phyloP scores from a whole-genome alignment of 2,113 vertebrate genomes.

The Gnathonemus longibarbis region DNA sequence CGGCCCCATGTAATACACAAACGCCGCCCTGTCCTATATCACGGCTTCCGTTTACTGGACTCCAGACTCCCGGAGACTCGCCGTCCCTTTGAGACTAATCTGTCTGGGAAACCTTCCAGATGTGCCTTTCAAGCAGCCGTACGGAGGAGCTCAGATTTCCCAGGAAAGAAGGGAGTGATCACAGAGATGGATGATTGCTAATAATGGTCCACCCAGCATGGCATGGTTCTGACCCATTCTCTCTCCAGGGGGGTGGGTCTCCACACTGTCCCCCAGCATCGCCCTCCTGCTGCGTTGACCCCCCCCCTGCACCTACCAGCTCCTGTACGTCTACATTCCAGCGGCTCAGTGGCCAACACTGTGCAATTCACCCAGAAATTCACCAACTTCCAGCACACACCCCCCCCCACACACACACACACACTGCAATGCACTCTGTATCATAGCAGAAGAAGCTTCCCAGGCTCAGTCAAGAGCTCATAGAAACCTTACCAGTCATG shows the following conservation, averaged over 20 bases:
- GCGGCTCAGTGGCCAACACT: neutral
- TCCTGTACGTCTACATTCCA: neutral
- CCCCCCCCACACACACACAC: too few relatives aligned
- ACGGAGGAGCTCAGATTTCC: neutral
- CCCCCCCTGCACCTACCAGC: neutral
- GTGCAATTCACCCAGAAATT: neutral
- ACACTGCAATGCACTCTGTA: neutral
- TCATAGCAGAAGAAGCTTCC: neutral
- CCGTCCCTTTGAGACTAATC: neutral
- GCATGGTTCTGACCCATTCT: neutral
- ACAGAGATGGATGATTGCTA: neutral
- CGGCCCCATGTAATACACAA: neutral
- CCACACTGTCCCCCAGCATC: neutral
- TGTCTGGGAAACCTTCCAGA: conserved; percentile 9
- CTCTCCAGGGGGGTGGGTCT: neutral
- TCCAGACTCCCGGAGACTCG: neutral
- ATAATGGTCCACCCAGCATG: neutral
- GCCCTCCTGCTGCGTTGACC: neutral
- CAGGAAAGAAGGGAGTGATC: neutral
- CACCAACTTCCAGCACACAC: neutral
- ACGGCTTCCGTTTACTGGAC: neutral
- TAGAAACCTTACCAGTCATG: neutral
- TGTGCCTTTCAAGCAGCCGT: neutral
- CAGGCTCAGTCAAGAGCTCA: neutral
- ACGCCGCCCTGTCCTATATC: neutral